Evolutionary conservation across 2,888 invertebrate species (phyloP).

Genomic region (Galerucella pusilla): DNA sequence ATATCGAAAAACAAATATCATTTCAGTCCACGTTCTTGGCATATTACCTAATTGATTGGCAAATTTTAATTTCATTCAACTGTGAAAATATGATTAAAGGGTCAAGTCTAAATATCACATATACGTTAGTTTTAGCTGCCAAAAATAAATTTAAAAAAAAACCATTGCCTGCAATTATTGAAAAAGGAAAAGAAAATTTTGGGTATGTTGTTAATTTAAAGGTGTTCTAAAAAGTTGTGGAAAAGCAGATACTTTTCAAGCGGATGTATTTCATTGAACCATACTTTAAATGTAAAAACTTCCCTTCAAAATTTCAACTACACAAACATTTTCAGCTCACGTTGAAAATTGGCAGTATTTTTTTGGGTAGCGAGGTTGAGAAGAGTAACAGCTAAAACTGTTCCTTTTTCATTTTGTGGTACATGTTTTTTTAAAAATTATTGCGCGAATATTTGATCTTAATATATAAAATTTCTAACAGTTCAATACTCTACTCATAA

Average conservation of each 20-base stretch:
- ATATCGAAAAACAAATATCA: slow-evolving; percentile 7
- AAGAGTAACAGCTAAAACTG: not conserved
- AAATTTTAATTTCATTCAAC: not conserved
- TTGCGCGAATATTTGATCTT: not conserved
- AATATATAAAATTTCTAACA: not conserved
- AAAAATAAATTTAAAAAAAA: not conserved
- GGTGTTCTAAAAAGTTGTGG: slow-evolving; percentile 8
- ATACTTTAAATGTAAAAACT: not conserved
- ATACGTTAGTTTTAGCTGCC: slow-evolving; percentile 2
- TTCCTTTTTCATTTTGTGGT: not conserved
- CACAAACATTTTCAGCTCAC: not conserved
- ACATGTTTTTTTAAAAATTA: slow-evolving; percentile 1
- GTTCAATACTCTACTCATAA: not conserved
- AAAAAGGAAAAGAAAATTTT: not conserved
- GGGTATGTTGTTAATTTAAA: not conserved
- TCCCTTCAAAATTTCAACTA: not conserved
- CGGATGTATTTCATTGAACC: not conserved
- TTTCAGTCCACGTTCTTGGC: slow-evolving; percentile 2
- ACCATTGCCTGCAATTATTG: not conserved
- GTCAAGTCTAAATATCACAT: slow-evolving; percentile 7
- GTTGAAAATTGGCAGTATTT: not conserved
- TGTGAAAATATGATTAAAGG: not conserved
- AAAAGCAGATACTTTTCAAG: not conserved
- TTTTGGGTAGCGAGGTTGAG: not conserved
- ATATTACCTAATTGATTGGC: not conserved